Evolutionary conservation across 1,140 invertebrate species (phyloP), one percentile per base, ranked within the genome.

Genomic region (Macrosteles quadrilineatus): DNA sequence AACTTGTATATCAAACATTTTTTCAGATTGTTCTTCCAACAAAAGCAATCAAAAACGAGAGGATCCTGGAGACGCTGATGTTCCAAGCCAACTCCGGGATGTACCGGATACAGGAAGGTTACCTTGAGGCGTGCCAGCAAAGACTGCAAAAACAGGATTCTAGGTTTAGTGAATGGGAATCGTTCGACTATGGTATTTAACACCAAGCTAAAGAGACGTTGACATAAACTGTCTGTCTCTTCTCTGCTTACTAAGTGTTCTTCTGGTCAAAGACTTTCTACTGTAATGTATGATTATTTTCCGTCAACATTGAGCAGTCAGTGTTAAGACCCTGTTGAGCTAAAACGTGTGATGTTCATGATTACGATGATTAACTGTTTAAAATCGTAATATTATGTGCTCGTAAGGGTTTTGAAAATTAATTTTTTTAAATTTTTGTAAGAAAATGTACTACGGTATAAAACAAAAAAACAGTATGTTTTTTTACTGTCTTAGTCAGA

Each of bases 81-180:
- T 92, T 91, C 78, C 95, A 97, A 83, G 94, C 94, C 32, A 95
- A 95, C 79, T 89, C 93, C 0, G 95, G 95, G 19, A 96, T 95
- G 84, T 97, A 95, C 81, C 85, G 94, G 32, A 94, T 96, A 76
- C 91, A 96, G 77, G 93, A 95, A 77, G 88, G 87, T 55, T 93
- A 92, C 76, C 80, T 97, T 72, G 91, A 95, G 81, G 93, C 91
- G 70, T 96, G 93, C 79, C 90, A 94, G 73, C 90, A 90, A 79
- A 87, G 90, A 75, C 83, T 95, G 76, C 88, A 94, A 78, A 93
- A 93, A 81, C 93, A 95, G 81, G 92, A 95, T 80, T 92, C 91
- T 43, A 84, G 88, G 73, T 90, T 90, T 79, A 89, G 89, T 71
- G 88, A 92, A 82, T 91, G 90, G 85, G 90, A 91, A 77, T 90